Evolutionary conservation across 2,888 invertebrate species (phyloP), one percentile per base, ranked within the genome.

Genomic region (Beris chalybata): DNA sequence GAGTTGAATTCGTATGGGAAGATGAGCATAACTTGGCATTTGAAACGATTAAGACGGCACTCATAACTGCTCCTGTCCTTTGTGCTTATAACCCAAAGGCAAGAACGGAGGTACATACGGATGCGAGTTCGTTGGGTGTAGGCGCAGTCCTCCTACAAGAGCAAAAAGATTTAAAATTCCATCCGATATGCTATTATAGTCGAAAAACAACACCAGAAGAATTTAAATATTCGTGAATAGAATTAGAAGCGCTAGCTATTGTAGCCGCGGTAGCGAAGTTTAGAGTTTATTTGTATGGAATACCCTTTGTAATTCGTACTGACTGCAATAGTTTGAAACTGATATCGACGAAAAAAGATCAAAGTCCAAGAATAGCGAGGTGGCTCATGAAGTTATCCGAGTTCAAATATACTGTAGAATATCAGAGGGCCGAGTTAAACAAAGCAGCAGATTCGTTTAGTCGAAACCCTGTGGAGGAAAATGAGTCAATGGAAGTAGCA

Each of bases 221-320:
- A 53, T 59, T 50, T 22, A 57, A 50, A 30, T 65, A 64, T 22
- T 48, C 59, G 11, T 63, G 65, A 9, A 67, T 67, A 29, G 67
- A 69, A 38, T 30, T 69, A n/a, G 69, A 67, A 31, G 67, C 66
- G 31, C 32, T 65, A 4, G 67, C 67, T 11, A 53, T 69, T 11
- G 48, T 67, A 32, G 31, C 54, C 29, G 31, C 29, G 15, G 13
- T 48, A 13, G 30, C 4, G 30, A 15, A 30, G 31, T 15, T 54
- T 54, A 29, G 54, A 30, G 22, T 54, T n/a, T 54, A 54, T 54
- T 54, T 54, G 15, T 15, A 15, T 30, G 54, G 54, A 31, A 54
- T 29, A 54, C 54, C 29, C n/a, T 54, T 54, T 31, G 2, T 54
- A 3, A 54, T 54, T 22, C n/a, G 31, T 13, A 54, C 22, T 6